Evolutionary conservation across 2,888 invertebrate species (phyloP), one percentile per base, ranked within the genome.

Genomic region (Tolmerus cingulatus): DNA sequence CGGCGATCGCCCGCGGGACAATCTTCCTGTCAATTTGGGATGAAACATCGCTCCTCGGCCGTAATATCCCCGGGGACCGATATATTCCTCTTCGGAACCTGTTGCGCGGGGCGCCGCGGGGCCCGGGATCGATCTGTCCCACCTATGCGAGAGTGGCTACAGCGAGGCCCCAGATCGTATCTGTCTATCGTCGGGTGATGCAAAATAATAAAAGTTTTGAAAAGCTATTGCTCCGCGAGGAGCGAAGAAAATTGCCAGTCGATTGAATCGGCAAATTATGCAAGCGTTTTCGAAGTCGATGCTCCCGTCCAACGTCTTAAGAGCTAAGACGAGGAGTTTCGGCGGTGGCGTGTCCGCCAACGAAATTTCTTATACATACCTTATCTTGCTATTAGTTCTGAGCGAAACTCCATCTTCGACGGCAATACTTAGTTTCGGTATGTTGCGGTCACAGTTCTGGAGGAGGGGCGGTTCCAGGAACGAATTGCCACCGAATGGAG

Each of bases 131-230:
- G 5, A 19, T 12, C 57, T 23, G 9, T 57, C 30, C 16, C n/a
- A 66, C 55, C 55, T 19, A 55, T 19, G 55, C 19, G n/a, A n/a
- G 55, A 27, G 1, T 1, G 19, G n/a, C 0, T 19, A 12, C 66
- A 19, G 27, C 66, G 27, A 1, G 12, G 57, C 57, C 51, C 51
- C 57, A 5, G 57, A 57, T 57, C 57, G 23, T 27, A 66, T 66
- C 66, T 23, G 12, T 66, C 66, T 34, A 76, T 37, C 34, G n/a
- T 16, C 51, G 27, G 27, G 51, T 30, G 51, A 79, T 79, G 55
- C 79, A 51, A 79, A 79, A 79, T 79, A 51, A 79, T 79, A 79
- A 79, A 79, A 51, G 27, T 79, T 79, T 51, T 66, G 27, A n/a
- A n/a, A 51, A 66, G 23, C 66, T 7, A 66, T 66, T 12, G 27